phyloP scores from a whole-genome alignment of 2,797 vertebrate genomes.

The Neosalanx taihuensis region DNA sequence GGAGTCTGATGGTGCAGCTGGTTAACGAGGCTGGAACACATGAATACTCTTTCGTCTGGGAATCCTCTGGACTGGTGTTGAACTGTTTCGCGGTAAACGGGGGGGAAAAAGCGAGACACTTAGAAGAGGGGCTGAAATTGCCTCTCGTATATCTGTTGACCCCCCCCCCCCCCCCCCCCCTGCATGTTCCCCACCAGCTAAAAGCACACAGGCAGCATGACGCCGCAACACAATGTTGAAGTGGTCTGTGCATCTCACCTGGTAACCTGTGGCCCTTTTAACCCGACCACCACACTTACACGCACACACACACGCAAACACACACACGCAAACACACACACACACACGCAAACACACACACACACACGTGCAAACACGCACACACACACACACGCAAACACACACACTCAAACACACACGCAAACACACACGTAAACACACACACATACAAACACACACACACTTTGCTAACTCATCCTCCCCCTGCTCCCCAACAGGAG shows the following conservation, averaged over 20 bases:
- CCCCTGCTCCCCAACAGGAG: constrained; percentile 36
- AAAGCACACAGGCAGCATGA: constrained; percentile 18
- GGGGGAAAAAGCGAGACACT: background rate
- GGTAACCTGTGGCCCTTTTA: constrained; percentile 56
- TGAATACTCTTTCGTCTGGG: background rate
- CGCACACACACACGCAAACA: background rate
- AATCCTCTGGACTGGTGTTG: background rate
- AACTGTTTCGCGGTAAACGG: background rate
- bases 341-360: background rate
- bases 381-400: background rate
- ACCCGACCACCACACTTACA: background rate
- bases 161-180: constrained; percentile 16
- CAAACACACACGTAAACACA: background rate
- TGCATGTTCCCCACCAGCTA: constrained; percentile 3
- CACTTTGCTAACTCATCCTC: background rate
- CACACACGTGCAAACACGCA: background rate
- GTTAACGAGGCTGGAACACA: background rate
- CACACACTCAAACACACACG: background rate
- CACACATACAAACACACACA: background rate
- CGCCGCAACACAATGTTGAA: background rate
- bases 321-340: background rate
- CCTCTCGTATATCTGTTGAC: constrained; percentile 7
- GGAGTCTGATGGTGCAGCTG: background rate
- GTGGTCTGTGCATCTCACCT: constrained; percentile 43
- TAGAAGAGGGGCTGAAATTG: background rate